Evolutionary conservation across 2,113 vertebrate species (phyloP).

Genomic region (Varanus salvator): DNA sequence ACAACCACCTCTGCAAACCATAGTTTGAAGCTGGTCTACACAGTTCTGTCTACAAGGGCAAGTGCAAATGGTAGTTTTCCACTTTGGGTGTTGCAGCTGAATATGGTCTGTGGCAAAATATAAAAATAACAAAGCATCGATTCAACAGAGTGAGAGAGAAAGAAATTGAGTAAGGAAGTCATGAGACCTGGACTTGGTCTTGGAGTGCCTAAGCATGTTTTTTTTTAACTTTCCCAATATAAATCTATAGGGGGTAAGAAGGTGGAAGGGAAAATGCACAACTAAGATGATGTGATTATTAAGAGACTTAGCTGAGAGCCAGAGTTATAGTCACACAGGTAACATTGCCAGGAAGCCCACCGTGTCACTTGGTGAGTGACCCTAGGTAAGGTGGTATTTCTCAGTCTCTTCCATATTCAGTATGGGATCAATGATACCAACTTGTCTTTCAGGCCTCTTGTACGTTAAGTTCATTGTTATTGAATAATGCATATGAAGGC

Average conservation of each 20-base stretch:
- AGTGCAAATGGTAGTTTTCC: neutral
- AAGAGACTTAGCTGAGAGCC: neutral
- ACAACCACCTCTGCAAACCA: neutral
- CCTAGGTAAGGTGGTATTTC: neutral
- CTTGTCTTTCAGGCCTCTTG: neutral
- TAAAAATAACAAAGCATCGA: neutral
- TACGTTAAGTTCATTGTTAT: neutral
- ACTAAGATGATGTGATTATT: too few relatives aligned
- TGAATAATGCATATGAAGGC: neutral
- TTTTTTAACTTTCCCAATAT: neutral
- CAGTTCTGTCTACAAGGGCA: neutral
- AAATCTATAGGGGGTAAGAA: neutral
- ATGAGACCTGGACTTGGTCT: neutral
- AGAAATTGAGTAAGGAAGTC: neutral
- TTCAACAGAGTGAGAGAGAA: neutral
- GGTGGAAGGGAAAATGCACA: neutral
- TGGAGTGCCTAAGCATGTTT: neutral
- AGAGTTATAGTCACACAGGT: neutral
- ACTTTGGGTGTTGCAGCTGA: neutral
- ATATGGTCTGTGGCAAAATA: neutral
- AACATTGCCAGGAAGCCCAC: neutral
- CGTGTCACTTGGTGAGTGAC: neutral
- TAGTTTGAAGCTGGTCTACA: neutral
- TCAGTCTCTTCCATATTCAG: neutral
- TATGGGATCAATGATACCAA: neutral